These are phyloP conservation scores for Tolypeutes matacus DNA, from an alignment of 2,797 vertebrate genomes.

Conservation along the genomic window DNA sequence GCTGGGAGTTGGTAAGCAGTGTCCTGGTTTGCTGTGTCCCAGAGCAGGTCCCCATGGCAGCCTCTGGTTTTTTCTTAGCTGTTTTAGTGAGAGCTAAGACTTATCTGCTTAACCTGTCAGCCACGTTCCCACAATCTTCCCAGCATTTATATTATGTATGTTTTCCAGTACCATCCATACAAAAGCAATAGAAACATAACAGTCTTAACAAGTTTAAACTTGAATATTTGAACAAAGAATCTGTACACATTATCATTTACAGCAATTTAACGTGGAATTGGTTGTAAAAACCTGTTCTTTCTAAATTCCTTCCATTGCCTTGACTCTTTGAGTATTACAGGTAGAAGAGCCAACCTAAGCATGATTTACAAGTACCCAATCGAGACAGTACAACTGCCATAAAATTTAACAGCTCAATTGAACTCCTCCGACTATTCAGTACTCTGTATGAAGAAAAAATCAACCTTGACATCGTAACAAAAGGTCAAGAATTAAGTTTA, in stretches of 20 bases:
- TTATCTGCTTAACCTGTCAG: too few species aligned
- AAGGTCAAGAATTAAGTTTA: conserved; percentile 34
- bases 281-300: conserved; percentile 55
- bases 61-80: too few species aligned
- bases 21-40: too few species aligned
- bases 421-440: not conserved
- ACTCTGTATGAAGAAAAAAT: not conserved
- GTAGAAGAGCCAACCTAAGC: not conserved
- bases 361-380: conserved; percentile 76
- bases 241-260: conserved; percentile 82
- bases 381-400: conserved; percentile 44
- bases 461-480: not conserved
- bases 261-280: conserved; percentile 80
- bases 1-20: too few species aligned
- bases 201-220: conserved; percentile 60
- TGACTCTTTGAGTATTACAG: conserved; percentile 46
- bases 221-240: conserved; percentile 73
- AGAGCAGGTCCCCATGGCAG: too few species aligned
- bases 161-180: conserved; percentile 78
- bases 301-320: not conserved
- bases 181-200: conserved; percentile 83
- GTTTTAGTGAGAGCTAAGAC: too few species aligned
- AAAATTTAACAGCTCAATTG: not conserved
- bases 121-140: too few species aligned
- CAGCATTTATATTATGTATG: conserved; percentile 77